A percentile compares a stretch with the other conserved stretches of the same genome.
phyloP scores from a whole-genome alignment of 64 coral and sea anemone species.

The Astreopora myriophthalma region DNA sequence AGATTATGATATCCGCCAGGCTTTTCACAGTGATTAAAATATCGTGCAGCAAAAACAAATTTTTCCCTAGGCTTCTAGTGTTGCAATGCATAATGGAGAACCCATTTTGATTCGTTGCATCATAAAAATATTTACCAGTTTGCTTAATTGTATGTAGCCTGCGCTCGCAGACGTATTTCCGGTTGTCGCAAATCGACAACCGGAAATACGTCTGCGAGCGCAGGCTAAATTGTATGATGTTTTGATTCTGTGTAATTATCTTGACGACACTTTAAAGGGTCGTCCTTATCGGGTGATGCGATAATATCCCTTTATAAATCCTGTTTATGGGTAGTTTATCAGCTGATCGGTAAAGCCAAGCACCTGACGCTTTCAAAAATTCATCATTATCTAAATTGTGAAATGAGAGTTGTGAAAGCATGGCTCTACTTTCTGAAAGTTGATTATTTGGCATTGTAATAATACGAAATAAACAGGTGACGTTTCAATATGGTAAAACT shows the following conservation, averaged over 20 bases:
- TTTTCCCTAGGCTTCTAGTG: neutral
- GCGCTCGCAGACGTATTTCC: no score
- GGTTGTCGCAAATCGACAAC: no score
- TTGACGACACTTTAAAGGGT: slow-evolving; percentile 24
- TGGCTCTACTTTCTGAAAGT: neutral
- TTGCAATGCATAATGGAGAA: neutral
- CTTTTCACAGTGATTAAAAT: neutral
- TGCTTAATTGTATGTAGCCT: neutral
- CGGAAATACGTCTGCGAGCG: no score
- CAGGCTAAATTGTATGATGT: neutral
- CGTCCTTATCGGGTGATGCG: neutral
- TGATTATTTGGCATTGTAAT: neutral
- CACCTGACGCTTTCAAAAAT: neutral
- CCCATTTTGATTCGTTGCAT: neutral
- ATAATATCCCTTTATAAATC: slow-evolving; percentile 42
- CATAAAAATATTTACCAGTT: neutral
- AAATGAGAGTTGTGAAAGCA: neutral
- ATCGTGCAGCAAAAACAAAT: neutral
- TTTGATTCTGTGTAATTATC: slow-evolving; percentile 8
- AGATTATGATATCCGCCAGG: slow-evolving; percentile 6
- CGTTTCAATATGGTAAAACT: neutral
- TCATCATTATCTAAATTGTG: neutral
- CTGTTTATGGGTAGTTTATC: neutral
- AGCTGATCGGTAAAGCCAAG: slow-evolving; percentile 7
- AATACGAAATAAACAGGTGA: neutral